Percentiles rank a stretch among this genome's conserved stretches.
These are phyloP conservation scores for Plecturocebus donacophilus DNA, from an alignment of 2,113 vertebrate species.

Conservation along the genomic window DNA sequence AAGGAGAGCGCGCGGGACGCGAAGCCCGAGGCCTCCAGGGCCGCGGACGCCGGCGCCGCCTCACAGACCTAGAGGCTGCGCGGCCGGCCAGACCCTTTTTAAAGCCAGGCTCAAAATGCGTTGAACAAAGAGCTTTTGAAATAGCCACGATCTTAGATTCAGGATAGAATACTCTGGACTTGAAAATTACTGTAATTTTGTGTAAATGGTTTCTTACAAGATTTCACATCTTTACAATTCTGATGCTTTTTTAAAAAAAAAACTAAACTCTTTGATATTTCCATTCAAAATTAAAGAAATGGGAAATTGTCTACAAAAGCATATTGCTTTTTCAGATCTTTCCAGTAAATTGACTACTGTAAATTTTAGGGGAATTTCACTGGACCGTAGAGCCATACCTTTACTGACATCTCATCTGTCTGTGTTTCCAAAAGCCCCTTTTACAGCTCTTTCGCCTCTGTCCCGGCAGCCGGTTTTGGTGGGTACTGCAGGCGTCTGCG, in stretches of 20 bases:
- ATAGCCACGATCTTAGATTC: conserved; percentile 71
- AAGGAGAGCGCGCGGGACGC: conserved; percentile 87
- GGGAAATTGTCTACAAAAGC: conserved; percentile 84
- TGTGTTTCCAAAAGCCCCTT: conserved; percentile 60
- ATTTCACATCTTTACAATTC: conserved; percentile 81
- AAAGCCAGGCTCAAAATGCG: conserved; percentile 68
- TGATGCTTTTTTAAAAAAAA: conserved; percentile 72
- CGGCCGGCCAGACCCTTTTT: conserved; percentile 54
- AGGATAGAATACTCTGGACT: conserved; percentile 74
- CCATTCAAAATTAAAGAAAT: conserved; percentile 84
- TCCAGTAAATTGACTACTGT: conserved; percentile 83
- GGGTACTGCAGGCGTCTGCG: conserved; percentile 10
- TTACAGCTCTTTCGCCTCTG: conserved; percentile 32
- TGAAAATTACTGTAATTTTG: conserved; percentile 83
- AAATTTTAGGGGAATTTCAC: conserved; percentile 81
- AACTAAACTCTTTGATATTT: conserved; percentile 82
- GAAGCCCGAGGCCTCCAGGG: conserved; percentile 86
- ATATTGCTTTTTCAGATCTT: conserved; percentile 88
- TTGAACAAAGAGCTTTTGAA: conserved; percentile 70
- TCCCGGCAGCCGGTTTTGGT: not conserved
- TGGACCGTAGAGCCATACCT: conserved; percentile 80
- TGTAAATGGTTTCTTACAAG: conserved; percentile 85
- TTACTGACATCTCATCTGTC: conserved; percentile 72
- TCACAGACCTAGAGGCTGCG: conserved; percentile 73
- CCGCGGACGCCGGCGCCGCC: conserved; percentile 77